phyloP scores from a whole-genome alignment of 2,888 invertebrate genomes.

The Pharmacophagus antenor region DNA sequence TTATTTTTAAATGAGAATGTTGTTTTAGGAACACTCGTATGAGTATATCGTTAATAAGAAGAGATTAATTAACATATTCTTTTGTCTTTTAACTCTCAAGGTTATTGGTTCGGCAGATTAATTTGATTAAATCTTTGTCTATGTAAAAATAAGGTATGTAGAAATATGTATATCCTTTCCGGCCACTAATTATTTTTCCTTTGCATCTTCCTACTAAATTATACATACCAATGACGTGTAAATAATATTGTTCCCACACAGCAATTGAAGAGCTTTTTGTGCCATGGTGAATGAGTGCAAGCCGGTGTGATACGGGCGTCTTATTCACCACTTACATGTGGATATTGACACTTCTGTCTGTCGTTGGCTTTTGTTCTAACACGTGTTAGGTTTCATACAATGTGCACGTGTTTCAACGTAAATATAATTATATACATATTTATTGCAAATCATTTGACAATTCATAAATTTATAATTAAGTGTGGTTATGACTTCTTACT shows the following conservation, averaged over 20 bases:
- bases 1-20: too few species aligned
- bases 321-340: conserved; percentile 62
- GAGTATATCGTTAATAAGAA: too few species aligned
- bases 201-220: conserved; percentile 8
- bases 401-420: conserved; percentile 57
- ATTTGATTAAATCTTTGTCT: too few species aligned
- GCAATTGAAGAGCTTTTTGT: conserved; percentile 62
- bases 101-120: too few species aligned
- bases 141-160: too few species aligned
- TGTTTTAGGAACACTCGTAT: too few species aligned
- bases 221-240: conserved; percentile 23
- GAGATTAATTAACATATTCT: too few species aligned
- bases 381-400: conserved; percentile 66
- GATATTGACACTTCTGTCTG: conserved; percentile 76
- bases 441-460: neutral
- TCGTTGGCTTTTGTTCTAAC: conserved; percentile 67
- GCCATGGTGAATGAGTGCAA: conserved; percentile 59
- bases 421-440: conserved; percentile 2
- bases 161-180: too few species aligned
- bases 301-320: conserved; percentile 72
- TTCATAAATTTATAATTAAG: neutral
- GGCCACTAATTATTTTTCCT: neutral
- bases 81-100: too few species aligned
- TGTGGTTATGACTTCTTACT: neutral
- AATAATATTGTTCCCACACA: conserved; percentile 53